These are phyloP conservation scores for Sitta europaea DNA, from an alignment of 2,113 vertebrate genomes.

Conservation along the genomic window DNA sequence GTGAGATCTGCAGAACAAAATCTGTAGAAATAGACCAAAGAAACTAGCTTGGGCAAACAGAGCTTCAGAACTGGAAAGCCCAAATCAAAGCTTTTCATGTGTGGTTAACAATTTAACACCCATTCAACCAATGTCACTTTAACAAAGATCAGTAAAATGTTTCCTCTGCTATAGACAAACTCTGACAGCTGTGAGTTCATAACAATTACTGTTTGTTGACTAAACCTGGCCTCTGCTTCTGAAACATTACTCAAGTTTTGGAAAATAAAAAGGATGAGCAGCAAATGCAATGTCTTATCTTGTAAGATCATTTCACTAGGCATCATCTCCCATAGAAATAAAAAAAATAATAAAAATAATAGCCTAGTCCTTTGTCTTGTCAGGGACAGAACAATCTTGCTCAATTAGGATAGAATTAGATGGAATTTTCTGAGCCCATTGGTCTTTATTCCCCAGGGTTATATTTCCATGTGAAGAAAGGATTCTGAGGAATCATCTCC, in stretches of 20 bases:
- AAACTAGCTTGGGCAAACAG: neutral
- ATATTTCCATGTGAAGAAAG: neutral
- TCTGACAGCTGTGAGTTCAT: neutral
- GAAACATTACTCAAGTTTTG: neutral
- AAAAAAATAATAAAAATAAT: neutral
- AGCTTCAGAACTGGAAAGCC: neutral
- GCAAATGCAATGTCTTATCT: neutral
- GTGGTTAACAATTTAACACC: neutral
- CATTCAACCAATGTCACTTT: neutral
- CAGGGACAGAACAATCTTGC: neutral
- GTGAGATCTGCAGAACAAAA: neutral
- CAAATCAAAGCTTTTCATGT: neutral
- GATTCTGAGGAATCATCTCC: neutral
- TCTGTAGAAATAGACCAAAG: neutral
- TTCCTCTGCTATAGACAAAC: neutral
- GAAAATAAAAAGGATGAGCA: neutral
- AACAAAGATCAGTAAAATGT: neutral
- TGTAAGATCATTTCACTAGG: neutral
- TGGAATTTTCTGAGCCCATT: neutral
- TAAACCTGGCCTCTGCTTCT: neutral
- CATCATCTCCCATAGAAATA: neutral
- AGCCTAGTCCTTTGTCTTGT: neutral
- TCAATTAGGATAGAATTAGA: neutral
- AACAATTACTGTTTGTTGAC: neutral
- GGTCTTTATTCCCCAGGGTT: neutral